Conservation (phyloP, 2,888 invertebrate genomes). For the Homarus gammarus region DNA sequence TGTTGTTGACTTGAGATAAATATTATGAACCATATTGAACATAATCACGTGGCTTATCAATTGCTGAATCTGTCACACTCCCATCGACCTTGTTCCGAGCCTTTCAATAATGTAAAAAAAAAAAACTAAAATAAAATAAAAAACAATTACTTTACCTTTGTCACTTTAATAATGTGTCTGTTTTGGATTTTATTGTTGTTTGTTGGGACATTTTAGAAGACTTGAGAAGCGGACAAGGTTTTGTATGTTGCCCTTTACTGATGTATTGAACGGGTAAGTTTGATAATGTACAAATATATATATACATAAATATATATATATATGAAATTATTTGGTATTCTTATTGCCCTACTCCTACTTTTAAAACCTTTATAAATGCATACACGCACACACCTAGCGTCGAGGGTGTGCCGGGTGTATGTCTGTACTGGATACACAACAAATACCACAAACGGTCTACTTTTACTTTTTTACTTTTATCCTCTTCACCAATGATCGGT, state of each 20-base stretch:
- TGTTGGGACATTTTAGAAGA: slow-evolving; percentile 48
- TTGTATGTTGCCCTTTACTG: slow-evolving; percentile 54
- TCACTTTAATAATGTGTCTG: slow-evolving; percentile 46
- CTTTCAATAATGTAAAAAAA: slow-evolving; percentile 38
- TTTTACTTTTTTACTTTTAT: too few relatives aligned
- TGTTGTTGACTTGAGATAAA: slow-evolving; percentile 7
- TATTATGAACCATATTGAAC: slow-evolving; percentile 13
- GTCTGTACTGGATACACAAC: too few relatives aligned
- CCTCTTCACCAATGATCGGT: too few relatives aligned
- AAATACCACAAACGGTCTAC: too few relatives aligned
- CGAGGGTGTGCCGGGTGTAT: too few relatives aligned
- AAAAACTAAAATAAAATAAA: too few relatives aligned
- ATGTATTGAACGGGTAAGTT: slow-evolving; percentile 54
- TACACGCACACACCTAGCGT: too few relatives aligned
- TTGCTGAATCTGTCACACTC: slow-evolving; percentile 15
- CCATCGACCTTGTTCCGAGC: slow-evolving; percentile 48
- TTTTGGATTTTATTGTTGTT: slow-evolving; percentile 48
- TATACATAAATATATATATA: slow-evolving; percentile 49
- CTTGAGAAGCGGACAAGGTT: slow-evolving; percentile 44
- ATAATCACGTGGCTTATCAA: slow-evolving; percentile 2
- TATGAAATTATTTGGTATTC: slow-evolving; percentile 15
- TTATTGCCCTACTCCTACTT: not conserved
- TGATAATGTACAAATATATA: slow-evolving; percentile 64
- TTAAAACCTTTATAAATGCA: too few relatives aligned
- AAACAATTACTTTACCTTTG: slow-evolving; percentile 45